Evolutionary conservation across 2,797 vertebrate genomes (phyloP).

Genomic region (Buceros bicornis): DNA sequence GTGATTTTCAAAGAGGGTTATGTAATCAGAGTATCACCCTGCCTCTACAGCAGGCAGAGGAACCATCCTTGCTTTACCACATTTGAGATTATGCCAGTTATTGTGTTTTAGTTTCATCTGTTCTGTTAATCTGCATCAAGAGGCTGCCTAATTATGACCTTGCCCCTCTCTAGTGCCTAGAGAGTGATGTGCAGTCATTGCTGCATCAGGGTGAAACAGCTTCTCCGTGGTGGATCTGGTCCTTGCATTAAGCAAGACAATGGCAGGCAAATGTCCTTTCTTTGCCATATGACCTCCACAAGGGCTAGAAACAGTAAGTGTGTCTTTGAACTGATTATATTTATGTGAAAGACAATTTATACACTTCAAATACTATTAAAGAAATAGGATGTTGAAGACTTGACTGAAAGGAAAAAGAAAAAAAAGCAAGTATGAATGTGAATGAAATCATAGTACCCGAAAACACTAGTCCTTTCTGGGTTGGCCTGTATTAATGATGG

Average conservation of each 20-base stretch:
- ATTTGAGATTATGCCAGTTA: background rate
- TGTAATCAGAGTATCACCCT: background rate
- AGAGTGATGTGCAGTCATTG: background rate
- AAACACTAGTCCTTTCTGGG: background rate
- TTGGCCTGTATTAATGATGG: background rate
- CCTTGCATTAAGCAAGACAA: background rate
- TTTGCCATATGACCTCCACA: background rate
- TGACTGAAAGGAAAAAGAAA: background rate
- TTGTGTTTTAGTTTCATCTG: background rate
- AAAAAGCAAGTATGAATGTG: fast-evolving
- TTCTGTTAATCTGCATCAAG: background rate
- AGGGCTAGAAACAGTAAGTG: background rate
- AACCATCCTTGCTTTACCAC: background rate
- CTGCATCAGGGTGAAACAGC: background rate
- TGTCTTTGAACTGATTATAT: background rate
- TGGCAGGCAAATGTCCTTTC: background rate
- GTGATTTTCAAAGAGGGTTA: background rate
- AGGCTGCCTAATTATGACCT: background rate
- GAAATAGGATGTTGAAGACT: background rate
- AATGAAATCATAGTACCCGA: background rate
- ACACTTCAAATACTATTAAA: background rate
- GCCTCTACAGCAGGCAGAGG: background rate
- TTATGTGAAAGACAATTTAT: background rate
- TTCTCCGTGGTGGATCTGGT: background rate
- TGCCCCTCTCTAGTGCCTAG: background rate